Percentiles rank a stretch among this genome's conserved stretches.
These are phyloP conservation scores for Leptoteleia sp. DNA, from an alignment of 1,140 invertebrate species.

Conservation along the genomic window DNA sequence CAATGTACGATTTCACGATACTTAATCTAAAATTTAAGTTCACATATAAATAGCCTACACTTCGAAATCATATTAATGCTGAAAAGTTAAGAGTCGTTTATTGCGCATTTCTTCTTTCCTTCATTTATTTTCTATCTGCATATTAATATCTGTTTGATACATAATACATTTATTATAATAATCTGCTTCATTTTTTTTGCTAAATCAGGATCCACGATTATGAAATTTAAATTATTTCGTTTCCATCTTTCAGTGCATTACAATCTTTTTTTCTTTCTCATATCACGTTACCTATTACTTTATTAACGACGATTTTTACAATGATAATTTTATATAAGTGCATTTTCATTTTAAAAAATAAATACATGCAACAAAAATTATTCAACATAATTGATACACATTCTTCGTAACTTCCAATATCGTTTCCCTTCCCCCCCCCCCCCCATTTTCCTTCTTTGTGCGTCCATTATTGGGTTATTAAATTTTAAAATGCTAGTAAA, in stretches of 20 bases:
- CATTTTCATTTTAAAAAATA: slow-evolving; percentile 34
- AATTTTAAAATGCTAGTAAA: slow-evolving; percentile 52
- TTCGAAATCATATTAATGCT: slow-evolving; percentile 51
- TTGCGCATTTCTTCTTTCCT: slow-evolving; percentile 6
- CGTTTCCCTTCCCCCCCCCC: too few species aligned
- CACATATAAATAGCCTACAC: slow-evolving; percentile 53
- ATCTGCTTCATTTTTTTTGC: slow-evolving; percentile 15
- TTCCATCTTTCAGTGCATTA: slow-evolving; percentile 3
- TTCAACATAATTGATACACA: slow-evolving; percentile 1
- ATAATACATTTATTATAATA: slow-evolving; percentile 41
- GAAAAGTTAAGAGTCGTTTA: slow-evolving; percentile 48
- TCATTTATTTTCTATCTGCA: not conserved
- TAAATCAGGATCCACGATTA: slow-evolving; percentile 14
- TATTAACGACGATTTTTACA: slow-evolving; percentile 21
- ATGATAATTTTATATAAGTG: slow-evolving; percentile 17
- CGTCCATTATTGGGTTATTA: not conserved
- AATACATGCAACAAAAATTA: slow-evolving; percentile 34
- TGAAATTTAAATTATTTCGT: slow-evolving; percentile 26
- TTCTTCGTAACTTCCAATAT: too few species aligned
- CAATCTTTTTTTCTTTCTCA: slow-evolving; percentile 2
- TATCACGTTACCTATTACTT: slow-evolving; percentile 23
- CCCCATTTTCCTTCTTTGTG: not conserved
- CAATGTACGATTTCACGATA: slow-evolving; percentile 53
- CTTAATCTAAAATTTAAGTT: slow-evolving; percentile 56
- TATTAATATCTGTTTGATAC: slow-evolving; percentile 38